Evolutionary conservation across 2,888 invertebrate species (phyloP), one percentile per base, ranked within the genome.

Genomic region (Aporophyla lueneburgensis): DNA sequence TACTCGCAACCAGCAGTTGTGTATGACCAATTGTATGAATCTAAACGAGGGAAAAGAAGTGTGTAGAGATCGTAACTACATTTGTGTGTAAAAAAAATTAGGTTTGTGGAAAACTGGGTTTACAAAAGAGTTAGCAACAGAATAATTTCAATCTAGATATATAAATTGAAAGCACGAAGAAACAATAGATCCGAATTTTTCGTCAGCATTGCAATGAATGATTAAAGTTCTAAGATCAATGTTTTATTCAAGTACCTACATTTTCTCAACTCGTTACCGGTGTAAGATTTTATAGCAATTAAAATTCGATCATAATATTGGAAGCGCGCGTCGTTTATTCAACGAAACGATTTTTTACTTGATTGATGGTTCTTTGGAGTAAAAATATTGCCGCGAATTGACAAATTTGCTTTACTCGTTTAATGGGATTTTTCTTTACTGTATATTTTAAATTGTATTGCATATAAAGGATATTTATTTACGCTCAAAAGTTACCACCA

Each of bases 281-380:
- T 54, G 62, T 58, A 53, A 63, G 59, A 65, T 79, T 74, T 81
- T 74, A 71, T 62, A 68, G 79, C 87, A 87, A 90, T 91, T 90
- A 89, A 88, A 88, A 87, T 88, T 88, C 84, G 86, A 89, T 89
- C 79, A 74, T 76, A 80, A 62, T 77, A 77, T 78, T 81, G 78
- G 72, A 76, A 74, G 75, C 82, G 78, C 86, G 75, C 83, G 81
- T 86, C 89, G 82, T 80, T 86, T 87, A 84, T 85, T 88, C 81
- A 85, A 85, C 81, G 86, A 89, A 89, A 84, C 85, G 87, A 89
- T 91, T 92, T 91, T 89, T 86, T 87, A 84, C 81, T 89, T 92
- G 92, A 92, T 92, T 90, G 92, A 92, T 92, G 91, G 86, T 88
- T 85, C 82, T 82, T 87, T 84, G 83, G 76, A 66, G 79, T 80